Evolutionary conservation across 1,140 invertebrate species (phyloP).

Genomic region (Saccostrea glomerata): DNA sequence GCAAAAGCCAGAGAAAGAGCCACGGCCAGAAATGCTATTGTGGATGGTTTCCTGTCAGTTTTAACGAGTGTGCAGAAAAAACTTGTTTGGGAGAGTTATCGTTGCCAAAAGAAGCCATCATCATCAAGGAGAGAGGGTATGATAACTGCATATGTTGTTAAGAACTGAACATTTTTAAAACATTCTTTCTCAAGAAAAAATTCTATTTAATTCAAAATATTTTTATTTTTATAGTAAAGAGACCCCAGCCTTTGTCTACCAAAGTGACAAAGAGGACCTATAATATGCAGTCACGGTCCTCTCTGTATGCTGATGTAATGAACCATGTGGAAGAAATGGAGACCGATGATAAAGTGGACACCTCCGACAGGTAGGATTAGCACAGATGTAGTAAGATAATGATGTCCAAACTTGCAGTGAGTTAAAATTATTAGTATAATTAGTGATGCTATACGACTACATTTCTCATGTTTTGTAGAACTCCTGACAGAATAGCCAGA

Average conservation of each 20-base stretch:
- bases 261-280: conserved; percentile 67
- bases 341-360: conserved; percentile 39
- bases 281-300: conserved; percentile 67
- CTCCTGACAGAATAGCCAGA: background rate
- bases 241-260: conserved; percentile 76
- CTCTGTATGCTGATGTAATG: conserved; percentile 72
- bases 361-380: conserved; percentile 15
- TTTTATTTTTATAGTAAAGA: conserved; percentile 63
- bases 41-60: conserved; percentile 75
- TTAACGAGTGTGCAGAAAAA: conserved; percentile 74
- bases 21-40: conserved; percentile 75
- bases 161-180: background rate
- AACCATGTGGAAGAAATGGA: conserved; percentile 72
- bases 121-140: conserved; percentile 67
- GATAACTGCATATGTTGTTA: conserved; percentile 5
- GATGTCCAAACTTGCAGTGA: background rate
- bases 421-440: background rate
- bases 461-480: background rate
- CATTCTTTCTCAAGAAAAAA: too few species aligned
- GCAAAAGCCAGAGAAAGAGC: conserved; percentile 69
- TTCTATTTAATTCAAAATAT: conserved; percentile 10
- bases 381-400: background rate
- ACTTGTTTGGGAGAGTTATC: conserved; percentile 64
- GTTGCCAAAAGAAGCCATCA: conserved; percentile 55
- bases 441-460: background rate